Base-by-base conservation (phyloP, 92 coral and sea anemone genomes). In the Heliopora coerulea region DNA sequence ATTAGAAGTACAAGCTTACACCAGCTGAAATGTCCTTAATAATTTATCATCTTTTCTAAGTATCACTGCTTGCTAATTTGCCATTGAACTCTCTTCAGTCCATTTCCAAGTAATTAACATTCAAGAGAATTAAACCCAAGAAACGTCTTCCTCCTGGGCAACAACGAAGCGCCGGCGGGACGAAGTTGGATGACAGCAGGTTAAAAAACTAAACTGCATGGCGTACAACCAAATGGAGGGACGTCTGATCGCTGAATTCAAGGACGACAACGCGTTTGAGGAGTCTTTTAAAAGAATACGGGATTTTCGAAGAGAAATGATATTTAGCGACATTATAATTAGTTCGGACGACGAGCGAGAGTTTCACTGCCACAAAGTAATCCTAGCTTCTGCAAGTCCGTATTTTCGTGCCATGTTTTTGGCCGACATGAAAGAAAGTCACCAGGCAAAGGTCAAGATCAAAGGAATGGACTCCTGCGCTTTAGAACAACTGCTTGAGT, bases 381-480 rank as follows among this genome's bases (percentile, higher is more conserved):
- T 93, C 23, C 65, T 93, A 57, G 96, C 98, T 39, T 88, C 98
- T 17, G 90, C 86, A 20, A 91, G 97, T 56, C 91, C 89, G 26
- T 93, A 93, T 21, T 93, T 93, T 39, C 79, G 97, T 25, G 98
- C 98, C 14, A 93, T 93, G 98, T 93, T 93, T 86, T 73, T 93
- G 62, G 86, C 96, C 17, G 96, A 90, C 69, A 90, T 93, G 96
- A 90, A 86, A 79, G 98, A 93, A 72, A 93, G 96, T 65, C 93
- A 88, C 30, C 87, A 88, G 73, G 73, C 72, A 35, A 65, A 74
- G 27, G 86, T 93, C 9, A 85, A 88, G 26, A 87, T 93, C 39
- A 82, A 80, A 40, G 93, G 85, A 28, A 85, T 93, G 58, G 96
- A 91, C 13, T 81, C 98, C 5, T 29, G 37, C 1, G 82, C 96